Evolutionary conservation across 2,113 vertebrate species (phyloP).

Genomic region (Montifringilla adamsi): DNA sequence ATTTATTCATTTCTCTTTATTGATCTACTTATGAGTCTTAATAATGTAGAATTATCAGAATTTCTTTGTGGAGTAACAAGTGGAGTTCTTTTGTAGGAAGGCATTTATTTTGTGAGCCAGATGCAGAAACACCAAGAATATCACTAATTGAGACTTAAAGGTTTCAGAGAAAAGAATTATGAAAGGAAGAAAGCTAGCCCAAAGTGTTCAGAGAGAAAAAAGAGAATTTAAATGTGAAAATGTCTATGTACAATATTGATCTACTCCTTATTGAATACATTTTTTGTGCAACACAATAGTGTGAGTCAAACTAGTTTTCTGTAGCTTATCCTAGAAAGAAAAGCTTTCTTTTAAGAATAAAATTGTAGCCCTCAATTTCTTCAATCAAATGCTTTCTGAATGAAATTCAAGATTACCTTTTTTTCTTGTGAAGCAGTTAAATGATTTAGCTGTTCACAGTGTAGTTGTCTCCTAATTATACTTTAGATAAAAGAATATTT

Average conservation of each 20-base stretch:
- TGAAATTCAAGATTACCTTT: constrained; percentile 31
- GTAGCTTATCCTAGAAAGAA: constrained; percentile 17
- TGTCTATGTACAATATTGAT: constrained; percentile 24
- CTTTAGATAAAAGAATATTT: constrained; percentile 53
- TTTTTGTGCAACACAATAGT: not conserved
- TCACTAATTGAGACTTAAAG: not conserved
- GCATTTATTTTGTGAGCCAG: not conserved
- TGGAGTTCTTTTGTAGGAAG: not conserved
- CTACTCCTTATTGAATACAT: not conserved
- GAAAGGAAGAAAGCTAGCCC: not conserved
- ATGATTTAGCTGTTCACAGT: not conserved
- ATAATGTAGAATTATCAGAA: constrained; percentile 15
- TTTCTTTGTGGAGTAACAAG: not conserved
- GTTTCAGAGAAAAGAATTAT: not conserved
- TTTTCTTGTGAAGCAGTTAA: not conserved
- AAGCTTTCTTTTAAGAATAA: constrained; percentile 16
- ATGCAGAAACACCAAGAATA: constrained; percentile 12
- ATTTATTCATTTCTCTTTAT: not conserved
- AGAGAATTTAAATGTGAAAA: constrained; percentile 6
- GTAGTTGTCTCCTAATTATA: constrained; percentile 35
- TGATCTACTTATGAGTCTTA: not conserved
- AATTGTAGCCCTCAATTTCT: constrained; percentile 34
- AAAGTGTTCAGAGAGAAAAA: not conserved
- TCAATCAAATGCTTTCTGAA: constrained; percentile 48
- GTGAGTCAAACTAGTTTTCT: constrained; percentile 15